A percentile compares a stretch with the other conserved stretches of the same genome.
phyloP scores from a whole-genome alignment of 2,797 vertebrate species.

The Anableps anableps region DNA sequence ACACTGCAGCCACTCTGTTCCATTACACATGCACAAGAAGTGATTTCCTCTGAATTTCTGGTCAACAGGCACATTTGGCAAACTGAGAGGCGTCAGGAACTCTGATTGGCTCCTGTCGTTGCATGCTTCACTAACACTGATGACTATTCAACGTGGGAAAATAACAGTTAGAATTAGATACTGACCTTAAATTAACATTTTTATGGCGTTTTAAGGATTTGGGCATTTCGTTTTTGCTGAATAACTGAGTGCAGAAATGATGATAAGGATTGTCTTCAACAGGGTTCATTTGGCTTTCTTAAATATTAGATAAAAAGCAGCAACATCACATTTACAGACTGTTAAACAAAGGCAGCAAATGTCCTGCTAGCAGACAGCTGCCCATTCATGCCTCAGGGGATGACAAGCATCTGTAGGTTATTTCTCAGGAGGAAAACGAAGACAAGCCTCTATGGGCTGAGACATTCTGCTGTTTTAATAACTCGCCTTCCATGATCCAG shows the following conservation, averaged over 20 bases:
- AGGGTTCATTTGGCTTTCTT: neutral
- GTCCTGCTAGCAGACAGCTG: neutral
- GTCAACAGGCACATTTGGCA: neutral
- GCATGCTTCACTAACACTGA: neutral
- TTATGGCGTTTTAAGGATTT: neutral
- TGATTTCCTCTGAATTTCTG: conserved; percentile 26
- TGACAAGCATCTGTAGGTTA: neutral
- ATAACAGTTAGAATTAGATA: too few species aligned
- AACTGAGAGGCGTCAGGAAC: conserved; percentile 7
- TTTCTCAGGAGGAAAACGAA: neutral
- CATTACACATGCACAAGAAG: conserved; percentile 20
- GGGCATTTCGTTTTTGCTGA: neutral
- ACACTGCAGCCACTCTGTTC: conserved; percentile 21
- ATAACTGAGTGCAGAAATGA: neutral
- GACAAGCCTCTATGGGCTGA: too few species aligned
- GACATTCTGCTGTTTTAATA: neutral
- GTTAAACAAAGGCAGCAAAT: conserved; percentile 2
- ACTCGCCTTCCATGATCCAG: neutral
- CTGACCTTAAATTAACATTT: neutral
- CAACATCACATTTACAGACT: neutral
- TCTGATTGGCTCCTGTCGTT: neutral
- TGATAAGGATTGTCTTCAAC: neutral
- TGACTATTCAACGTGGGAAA: neutral
- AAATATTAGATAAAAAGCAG: neutral
- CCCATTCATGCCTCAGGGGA: neutral